Conservation (phyloP, 23 tunicate species). For the Styela clava region DNA sequence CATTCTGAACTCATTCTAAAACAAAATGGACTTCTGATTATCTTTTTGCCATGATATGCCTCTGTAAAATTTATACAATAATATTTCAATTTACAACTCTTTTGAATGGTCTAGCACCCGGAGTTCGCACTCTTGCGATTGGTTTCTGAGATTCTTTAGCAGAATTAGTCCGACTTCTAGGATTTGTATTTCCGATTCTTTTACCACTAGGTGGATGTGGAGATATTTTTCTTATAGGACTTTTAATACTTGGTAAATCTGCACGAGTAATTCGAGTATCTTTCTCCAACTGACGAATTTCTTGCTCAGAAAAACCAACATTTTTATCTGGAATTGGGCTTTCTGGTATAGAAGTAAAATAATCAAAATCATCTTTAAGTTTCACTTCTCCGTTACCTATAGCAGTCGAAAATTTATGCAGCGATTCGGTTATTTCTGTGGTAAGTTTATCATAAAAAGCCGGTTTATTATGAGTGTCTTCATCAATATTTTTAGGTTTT, state of each 20-base stretch:
- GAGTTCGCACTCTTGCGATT: not conserved
- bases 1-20: too few relatives aligned
- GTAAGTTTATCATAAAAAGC: slow-evolving; percentile 1
- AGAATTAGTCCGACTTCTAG: not conserved
- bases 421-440: not conserved
- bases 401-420: not conserved
- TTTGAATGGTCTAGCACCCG: slow-evolving; percentile 21
- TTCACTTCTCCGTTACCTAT: not conserved
- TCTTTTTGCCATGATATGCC: too few relatives aligned
- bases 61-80: too few relatives aligned
- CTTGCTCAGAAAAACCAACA: not conserved
- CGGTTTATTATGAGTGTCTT: not conserved
- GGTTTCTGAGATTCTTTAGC: not conserved
- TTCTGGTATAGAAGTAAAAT: slow-evolving; percentile 19
- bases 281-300: not conserved
- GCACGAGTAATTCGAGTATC: not conserved
- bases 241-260: not conserved
- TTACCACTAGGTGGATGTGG: slow-evolving; percentile 5
- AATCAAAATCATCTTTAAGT: slow-evolving; percentile 9
- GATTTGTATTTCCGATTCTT: not conserved
- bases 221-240: not conserved
- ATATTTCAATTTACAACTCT: slow-evolving; percentile 3
- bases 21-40: too few relatives aligned
- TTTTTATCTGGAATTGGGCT: too few relatives aligned
- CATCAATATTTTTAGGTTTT: not conserved